Evolutionary conservation across 1,140 invertebrate species (phyloP).

Genomic region (Drosophila elegans): DNA sequence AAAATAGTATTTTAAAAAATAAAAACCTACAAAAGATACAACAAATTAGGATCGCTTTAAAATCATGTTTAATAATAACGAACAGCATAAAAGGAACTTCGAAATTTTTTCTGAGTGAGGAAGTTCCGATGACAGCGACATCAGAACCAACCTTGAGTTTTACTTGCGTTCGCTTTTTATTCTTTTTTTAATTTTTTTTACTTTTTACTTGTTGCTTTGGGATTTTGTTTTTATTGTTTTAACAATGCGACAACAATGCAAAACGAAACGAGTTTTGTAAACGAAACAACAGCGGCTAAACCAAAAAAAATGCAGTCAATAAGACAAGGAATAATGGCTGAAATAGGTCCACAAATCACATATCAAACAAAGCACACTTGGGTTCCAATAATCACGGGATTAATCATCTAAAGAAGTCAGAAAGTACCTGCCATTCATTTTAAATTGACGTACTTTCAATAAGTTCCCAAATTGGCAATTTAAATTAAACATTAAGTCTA

Average conservation of each 20-base stretch:
- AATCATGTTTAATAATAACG: background rate
- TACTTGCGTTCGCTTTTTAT: constrained; percentile 39
- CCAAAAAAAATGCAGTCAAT: constrained; percentile 30
- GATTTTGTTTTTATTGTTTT: constrained; percentile 20
- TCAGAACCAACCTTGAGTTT: constrained; percentile 60
- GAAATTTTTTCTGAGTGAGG: constrained; percentile 22
- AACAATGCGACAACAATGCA: constrained; percentile 61
- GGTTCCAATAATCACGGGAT: constrained; percentile 1
- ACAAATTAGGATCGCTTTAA: background rate
- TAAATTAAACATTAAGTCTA: background rate
- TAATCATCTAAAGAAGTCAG: background rate
- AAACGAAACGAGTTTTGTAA: constrained; percentile 65
- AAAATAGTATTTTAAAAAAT: background rate
- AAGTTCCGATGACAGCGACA: constrained; percentile 38
- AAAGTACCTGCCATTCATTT: background rate
- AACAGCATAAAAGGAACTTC: constrained; percentile 6
- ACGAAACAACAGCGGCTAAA: constrained; percentile 30
- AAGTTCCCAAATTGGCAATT: background rate
- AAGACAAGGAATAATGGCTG: constrained; percentile 8
- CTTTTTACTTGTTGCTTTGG: constrained; percentile 32
- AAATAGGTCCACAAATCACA: constrained; percentile 27
- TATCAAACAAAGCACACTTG: background rate
- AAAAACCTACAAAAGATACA: too few species aligned
- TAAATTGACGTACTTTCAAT: background rate
- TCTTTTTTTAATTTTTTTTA: constrained; percentile 11